These are phyloP conservation scores for Ictidomys tridecemlineatus DNA, from an alignment of 2,113 vertebrate genomes.

Conservation along the genomic window DNA sequence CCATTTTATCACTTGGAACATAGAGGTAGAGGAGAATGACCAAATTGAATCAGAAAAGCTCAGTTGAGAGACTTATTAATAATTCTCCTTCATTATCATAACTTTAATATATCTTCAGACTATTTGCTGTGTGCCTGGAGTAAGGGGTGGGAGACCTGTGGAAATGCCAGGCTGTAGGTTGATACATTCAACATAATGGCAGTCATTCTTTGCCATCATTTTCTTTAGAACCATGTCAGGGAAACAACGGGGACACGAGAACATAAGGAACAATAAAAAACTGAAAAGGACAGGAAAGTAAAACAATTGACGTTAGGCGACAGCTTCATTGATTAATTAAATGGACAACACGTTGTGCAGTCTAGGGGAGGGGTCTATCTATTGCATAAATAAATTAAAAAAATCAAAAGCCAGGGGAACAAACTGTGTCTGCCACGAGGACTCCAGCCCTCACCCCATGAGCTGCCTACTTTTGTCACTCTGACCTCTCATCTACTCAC, in stretches of 20 bases:
- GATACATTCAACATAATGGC: conserved; percentile 7
- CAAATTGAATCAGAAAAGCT: not conserved
- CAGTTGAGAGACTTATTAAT: not conserved
- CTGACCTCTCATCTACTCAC: conserved; percentile 58
- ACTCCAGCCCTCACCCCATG: not conserved
- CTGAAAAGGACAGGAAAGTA: not conserved
- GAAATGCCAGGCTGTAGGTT: not conserved
- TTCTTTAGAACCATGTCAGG: not conserved
- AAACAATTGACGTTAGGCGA: not conserved
- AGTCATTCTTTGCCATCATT: conserved; percentile 24
- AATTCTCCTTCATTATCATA: not conserved
- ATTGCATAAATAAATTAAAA: conserved; percentile 30
- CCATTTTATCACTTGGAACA: not conserved
- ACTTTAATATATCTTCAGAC: not conserved
- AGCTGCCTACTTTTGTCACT: conserved; percentile 29
- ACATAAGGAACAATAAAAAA: not conserved
- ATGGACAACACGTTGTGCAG: not conserved
- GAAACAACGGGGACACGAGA: not conserved
- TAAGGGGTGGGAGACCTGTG: not conserved
- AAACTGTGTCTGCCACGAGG: not conserved
- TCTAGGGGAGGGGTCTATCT: conserved; percentile 7
- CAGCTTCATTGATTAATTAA: conserved; percentile 35
- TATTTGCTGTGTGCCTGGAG: not conserved
- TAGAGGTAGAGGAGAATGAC: not conserved
- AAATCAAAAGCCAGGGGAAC: conserved; percentile 23